Evolutionary conservation across 1,140 invertebrate species (phyloP).

Genomic region (Carcinoscorpius rotundicauda): DNA sequence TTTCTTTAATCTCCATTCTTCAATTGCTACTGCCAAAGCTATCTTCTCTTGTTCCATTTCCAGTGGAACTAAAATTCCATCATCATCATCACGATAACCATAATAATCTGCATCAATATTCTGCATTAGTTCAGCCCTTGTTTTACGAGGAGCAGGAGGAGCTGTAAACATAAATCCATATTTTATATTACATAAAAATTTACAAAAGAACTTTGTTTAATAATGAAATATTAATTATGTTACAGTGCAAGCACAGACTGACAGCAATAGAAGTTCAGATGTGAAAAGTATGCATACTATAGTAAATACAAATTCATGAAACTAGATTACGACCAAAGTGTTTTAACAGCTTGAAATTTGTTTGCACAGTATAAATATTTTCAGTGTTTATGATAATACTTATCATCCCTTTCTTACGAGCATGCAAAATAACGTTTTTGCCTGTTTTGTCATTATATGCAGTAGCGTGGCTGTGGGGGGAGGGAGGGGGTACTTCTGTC

Average conservation of each 20-base stretch:
- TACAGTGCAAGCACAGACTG: neutral
- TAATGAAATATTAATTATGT: neutral
- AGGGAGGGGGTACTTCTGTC: too few species aligned
- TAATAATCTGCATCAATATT: slow-evolving; percentile 98
- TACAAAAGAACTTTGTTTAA: neutral
- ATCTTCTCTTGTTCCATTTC: slow-evolving; percentile 68
- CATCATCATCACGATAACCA: slow-evolving; percentile 96
- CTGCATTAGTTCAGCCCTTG: slow-evolving; percentile 91
- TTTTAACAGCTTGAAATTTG: too few species aligned
- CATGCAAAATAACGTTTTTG: too few species aligned
- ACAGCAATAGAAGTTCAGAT: too few species aligned
- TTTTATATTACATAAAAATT: neutral
- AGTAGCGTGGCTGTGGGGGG: too few species aligned
- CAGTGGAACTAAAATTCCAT: slow-evolving; percentile 80
- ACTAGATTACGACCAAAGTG: too few species aligned
- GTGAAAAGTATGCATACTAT: too few species aligned
- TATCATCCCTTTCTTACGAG: too few species aligned
- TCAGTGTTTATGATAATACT: too few species aligned
- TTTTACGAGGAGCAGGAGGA: slow-evolving; percentile 73
- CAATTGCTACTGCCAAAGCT: slow-evolving; percentile 33
- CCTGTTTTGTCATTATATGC: too few species aligned
- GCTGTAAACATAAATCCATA: slow-evolving; percentile 28
- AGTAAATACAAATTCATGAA: too few species aligned
- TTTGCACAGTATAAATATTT: too few species aligned
- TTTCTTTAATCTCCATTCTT: slow-evolving; percentile 37